Evolutionary conservation across 2,888 invertebrate species (phyloP).

Genomic region (Pterostichus madidus): DNA sequence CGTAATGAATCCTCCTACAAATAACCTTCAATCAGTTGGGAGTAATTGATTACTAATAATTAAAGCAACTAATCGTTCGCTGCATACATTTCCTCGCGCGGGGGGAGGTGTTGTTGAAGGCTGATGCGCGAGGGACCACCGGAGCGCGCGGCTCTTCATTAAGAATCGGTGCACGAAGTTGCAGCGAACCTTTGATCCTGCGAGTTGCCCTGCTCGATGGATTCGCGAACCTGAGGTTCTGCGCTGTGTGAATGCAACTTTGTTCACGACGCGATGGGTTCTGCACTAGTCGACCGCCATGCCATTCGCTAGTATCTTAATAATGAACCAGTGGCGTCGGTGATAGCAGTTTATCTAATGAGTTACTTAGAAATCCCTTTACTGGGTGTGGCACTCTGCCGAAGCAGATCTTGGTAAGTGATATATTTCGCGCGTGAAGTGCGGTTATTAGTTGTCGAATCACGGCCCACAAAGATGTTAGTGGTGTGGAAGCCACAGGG

Average conservation of each 20-base stretch:
- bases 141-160: constrained; percentile 50
- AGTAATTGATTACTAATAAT: constrained; percentile 65
- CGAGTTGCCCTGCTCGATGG: constrained; percentile 17
- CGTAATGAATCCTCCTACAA: constrained; percentile 62
- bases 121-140: constrained; percentile 33
- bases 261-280: constrained; percentile 19
- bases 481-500: too few relatives aligned
- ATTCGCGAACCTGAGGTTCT: neutral
- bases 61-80: constrained; percentile 62
- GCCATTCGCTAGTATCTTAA: constrained; percentile 1
- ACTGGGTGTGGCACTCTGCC: too few relatives aligned
- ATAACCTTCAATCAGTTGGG: constrained; percentile 62
- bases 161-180: constrained; percentile 61
- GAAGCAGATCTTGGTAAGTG: too few relatives aligned
- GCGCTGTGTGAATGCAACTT: constrained; percentile 43
- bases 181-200: constrained; percentile 64
- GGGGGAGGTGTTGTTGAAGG: neutral
- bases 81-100: constrained; percentile 51
- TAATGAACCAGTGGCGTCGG: constrained; percentile 32
- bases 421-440: too few relatives aligned
- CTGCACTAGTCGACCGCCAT: too few relatives aligned
- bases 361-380: neutral
- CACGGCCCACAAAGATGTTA: too few relatives aligned
- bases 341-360: neutral
- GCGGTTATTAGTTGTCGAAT: too few relatives aligned